Base-by-base conservation (phyloP, 2,797 vertebrate species). In the Eulemur albifrons region DNA sequence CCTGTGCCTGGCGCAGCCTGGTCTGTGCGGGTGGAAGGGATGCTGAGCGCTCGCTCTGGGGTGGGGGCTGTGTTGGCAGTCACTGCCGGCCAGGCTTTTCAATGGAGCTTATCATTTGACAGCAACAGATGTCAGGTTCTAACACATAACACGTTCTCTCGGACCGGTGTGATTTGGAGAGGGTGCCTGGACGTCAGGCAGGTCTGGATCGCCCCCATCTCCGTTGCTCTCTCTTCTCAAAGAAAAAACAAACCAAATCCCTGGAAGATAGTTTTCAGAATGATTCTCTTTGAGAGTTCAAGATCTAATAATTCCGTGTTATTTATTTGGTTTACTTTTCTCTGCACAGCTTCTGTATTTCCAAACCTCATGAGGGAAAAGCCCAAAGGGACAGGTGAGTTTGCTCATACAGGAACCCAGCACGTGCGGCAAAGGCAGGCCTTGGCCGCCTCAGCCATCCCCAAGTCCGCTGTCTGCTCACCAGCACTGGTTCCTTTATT, bases 91-190 rank as follows among this genome's bases (percentile, higher is more conserved):
- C 84, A 43, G 82, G 92, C 92, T 94, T 97, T 82, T 72, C 45
- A 95, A 87, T 35, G 95, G 88, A 92, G 93, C 92, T 97, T 95
- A 98, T 97, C 94, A 82, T 76, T 93, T 95, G 75, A 83, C 72
- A 93, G 95, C 96, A 96, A 88, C 96, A 97, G 93, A 97, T 96
- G 96, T 80, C 94, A 94, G 94, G 89, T 90, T 96, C 88, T 94
- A 96, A 96, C 90, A 95, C 97, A 96, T 94, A 96, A 95, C 95
- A 93, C 15, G 50, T 93, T 96, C 89, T 83, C 90, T 80, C 96
- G 97, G 97, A 94, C 95, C 97, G 93, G 76, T 8, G 45, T 92
- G 72, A 52, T 79, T 90, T 94, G 96, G 90, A 97, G 83, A 96
- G 95, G 93, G 88, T 79, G 97, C 88, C 95, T 93, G 93, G 72